Base-by-base conservation (phyloP, 2,888 invertebrate genomes). In the Silvanus unidentatus region DNA sequence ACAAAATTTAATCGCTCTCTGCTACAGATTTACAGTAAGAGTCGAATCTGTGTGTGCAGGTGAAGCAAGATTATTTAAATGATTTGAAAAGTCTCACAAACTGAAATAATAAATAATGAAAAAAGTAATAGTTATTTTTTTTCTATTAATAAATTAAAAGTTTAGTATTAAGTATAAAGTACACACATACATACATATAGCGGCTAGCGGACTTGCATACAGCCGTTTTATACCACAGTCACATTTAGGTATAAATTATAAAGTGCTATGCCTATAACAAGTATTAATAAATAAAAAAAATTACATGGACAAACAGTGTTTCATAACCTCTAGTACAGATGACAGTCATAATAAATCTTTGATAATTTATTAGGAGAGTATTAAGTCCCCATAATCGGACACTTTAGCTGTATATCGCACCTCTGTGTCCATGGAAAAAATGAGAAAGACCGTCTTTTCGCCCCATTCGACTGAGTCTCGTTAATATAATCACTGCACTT, bases 301-400 rank as follows among this genome's bases (percentile, higher is more conserved):
- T 22, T 48, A 48, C 48, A 50, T 51, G 47, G 54, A 57, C 47
- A 45, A 50, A 59, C 57, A 60, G 57, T 59, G 65, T 65, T 67
- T 68, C 65, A 65, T 65, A 67, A 65, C 63, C 62, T 60, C 53
- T 46, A 54, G 52, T 48, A 42, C 49, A 39, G 44, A 49, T 47
- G 59, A 58, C 60, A 58, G 52, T 56, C 43, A 56, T 54, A 52
- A 65, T 65, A 65, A 64, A 65, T 65, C 58, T 57, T 43, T 11
- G 45, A 50, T 62, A 60, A 63, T 63, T 63, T 65, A 64, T 65
- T 60, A 55, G 55, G 54, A 53, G 49, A 51, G 48, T 48, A 64
- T 71, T 68, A 70, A 41, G 46, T 46, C 52, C 32, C 45, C 55
- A 55, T 55, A 55, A 55, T 53, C 55, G 50, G 52, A 50, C 52